Conservation (phyloP, 2,113 vertebrate genomes). For the Anolis sagrei region DNA sequence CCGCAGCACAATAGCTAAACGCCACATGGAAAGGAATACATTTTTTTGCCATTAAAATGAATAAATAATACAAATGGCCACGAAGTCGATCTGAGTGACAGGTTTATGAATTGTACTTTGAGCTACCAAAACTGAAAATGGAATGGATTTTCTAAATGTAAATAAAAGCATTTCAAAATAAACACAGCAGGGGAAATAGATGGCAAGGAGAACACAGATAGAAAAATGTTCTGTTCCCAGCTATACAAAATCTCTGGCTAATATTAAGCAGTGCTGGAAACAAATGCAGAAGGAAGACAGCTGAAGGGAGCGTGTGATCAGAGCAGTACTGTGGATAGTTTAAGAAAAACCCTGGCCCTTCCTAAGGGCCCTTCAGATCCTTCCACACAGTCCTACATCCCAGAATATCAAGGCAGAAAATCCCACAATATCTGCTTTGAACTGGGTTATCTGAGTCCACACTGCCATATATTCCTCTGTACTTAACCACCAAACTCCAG, state of each 20-base stretch:
- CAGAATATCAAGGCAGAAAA: too few species aligned
- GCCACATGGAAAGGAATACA: background rate
- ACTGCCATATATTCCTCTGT: too few species aligned
- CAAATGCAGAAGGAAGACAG: conserved; percentile 15
- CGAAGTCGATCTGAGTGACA: background rate
- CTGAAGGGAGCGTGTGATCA: background rate
- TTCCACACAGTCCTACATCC: too few species aligned
- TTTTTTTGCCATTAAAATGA: background rate
- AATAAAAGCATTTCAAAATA: conserved; percentile 19
- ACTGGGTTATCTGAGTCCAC: too few species aligned
- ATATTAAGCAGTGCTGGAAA: conserved; percentile 32
- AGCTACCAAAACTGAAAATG: background rate
- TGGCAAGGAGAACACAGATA: background rate
- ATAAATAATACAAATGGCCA: background rate
- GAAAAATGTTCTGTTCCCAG: conserved; percentile 38
- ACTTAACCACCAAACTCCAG: too few species aligned
- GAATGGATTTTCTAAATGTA: background rate
- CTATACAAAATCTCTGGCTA: conserved; percentile 43
- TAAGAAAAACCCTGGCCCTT: conserved; percentile 17
- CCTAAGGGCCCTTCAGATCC: too few species aligned
- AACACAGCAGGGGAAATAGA: background rate
- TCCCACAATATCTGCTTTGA: too few species aligned
- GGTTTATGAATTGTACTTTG: background rate
- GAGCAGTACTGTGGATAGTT: conserved; percentile 34
- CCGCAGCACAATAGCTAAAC: background rate